Base-by-base conservation (phyloP, 2,888 invertebrate genomes). In the Isoperla grammatica region DNA sequence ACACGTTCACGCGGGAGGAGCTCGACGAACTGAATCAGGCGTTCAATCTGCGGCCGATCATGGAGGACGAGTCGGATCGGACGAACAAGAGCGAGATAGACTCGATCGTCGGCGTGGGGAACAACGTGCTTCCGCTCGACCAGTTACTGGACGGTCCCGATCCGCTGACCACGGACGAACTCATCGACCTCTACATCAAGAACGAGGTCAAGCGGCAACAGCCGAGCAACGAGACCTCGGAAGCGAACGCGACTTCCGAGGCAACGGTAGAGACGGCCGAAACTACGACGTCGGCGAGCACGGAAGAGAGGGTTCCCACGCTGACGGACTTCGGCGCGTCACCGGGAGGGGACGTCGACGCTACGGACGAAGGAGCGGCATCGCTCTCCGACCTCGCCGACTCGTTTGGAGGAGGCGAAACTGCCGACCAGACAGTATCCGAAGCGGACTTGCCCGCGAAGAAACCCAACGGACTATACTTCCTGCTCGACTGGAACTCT, bases 401-500 rank as follows among this genome's bases (percentile, higher is more conserved):
- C 65, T 90, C 90, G 0, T 90, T 91, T 68, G 88, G 87, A 35
- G 87, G 86, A 19, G 17, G 19, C 42, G 56, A 56, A 43, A 23
- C 56, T 5, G 15, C 13, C 5, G 43, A 17, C 3, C 29, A 29
- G 8, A 29, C 4, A n/a, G n/a, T 46, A n/a, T 42, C 39, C 39
- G 59, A 59, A 12, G 45, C 56, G 9, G 55, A 50, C 48, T 57
- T 46, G 45, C 50, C 88, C 4, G 81, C 86, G 0, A 84, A 83
- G 40, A 81, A 80, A 66, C 84, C 82, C 67, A 90, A 86, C 61
- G 92, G 91, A 0, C 85, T 91, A 65, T 92, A 91, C 71, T 91
- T 90, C 76, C 80, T 91, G 69, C 78, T 90, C 6, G 92, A 92
- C 70, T 90, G 90, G 90, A 91, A 92, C 69, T 83, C 87, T 57